phyloP scores from a whole-genome alignment of 2,113 vertebrate species.

The Xiphorhynchus elegans region DNA sequence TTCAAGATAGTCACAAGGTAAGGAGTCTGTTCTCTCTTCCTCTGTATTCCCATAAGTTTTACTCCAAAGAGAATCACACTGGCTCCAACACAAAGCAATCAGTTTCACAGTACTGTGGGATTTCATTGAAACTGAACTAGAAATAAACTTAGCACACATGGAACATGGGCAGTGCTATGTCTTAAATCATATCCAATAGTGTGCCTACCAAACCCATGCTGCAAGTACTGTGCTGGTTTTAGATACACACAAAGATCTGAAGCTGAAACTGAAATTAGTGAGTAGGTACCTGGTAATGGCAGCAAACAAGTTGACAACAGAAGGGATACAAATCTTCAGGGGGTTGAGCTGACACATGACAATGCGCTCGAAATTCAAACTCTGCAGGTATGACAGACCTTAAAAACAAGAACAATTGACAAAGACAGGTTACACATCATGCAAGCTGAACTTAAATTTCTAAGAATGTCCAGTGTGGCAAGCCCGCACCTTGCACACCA shows the following conservation, averaged over 20 bases:
- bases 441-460: not conserved
- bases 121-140: not conserved
- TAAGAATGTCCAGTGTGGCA: not conserved
- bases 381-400: slow-evolving; percentile 92
- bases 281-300: slow-evolving; percentile 87
- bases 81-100: not conserved
- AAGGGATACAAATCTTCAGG: slow-evolving; percentile 91
- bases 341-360: slow-evolving; percentile 97
- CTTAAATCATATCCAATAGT: not conserved
- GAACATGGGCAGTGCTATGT: not conserved
- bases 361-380: slow-evolving; percentile 92
- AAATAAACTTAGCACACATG: not conserved
- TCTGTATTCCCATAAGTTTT: not conserved
- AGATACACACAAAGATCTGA: not conserved
- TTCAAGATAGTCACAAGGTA: not conserved
- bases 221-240: not conserved
- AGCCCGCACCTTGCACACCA: not conserved
- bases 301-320: slow-evolving; percentile 91
- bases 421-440: not conserved
- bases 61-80: not conserved
- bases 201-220: not conserved
- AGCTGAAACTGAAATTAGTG: not conserved
- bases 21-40: not conserved
- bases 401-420: not conserved
- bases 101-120: not conserved